Evolutionary conservation across 2,113 vertebrate genomes (phyloP).

Genomic region (Limanda limanda): DNA sequence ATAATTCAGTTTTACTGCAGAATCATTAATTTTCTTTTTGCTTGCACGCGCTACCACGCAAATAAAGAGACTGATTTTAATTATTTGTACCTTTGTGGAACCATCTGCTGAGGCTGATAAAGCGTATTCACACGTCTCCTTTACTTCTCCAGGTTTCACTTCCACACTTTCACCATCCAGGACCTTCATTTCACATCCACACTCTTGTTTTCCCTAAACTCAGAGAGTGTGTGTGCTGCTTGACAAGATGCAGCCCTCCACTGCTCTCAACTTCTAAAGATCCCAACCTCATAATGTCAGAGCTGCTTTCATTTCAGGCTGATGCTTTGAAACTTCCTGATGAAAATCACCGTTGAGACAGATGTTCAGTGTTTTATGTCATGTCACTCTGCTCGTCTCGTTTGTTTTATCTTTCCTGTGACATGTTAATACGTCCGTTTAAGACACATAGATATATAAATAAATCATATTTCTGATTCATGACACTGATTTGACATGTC

Average conservation of each 20-base stretch:
- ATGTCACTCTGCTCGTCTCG: constrained; percentile 9
- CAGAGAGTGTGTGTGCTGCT: not conserved
- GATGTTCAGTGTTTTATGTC: constrained; percentile 6
- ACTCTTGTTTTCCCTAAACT: too few relatives aligned
- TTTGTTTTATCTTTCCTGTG: not conserved
- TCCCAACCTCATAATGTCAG: constrained; percentile 26
- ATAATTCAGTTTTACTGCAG: constrained; percentile 4
- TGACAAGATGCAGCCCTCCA: constrained; percentile 15
- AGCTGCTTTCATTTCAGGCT: constrained; percentile 15
- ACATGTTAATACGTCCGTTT: not conserved
- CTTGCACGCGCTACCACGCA: not conserved
- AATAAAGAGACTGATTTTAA: constrained; percentile 16
- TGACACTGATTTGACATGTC: not conserved
- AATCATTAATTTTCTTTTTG: constrained; percentile 11
- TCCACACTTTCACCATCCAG: not conserved
- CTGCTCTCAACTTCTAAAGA: not conserved
- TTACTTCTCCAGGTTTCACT: not conserved
- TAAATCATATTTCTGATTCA: not conserved
- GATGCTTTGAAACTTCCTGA: constrained; percentile 2
- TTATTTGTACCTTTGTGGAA: not conserved
- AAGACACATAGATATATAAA: not conserved
- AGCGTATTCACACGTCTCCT: constrained; percentile 1
- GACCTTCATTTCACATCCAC: not conserved
- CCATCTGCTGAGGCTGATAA: not conserved
- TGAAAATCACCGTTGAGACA: constrained; percentile 27